Evolutionary conservation across 2,888 invertebrate species (phyloP), one percentile per base, ranked within the genome.

Genomic region (Phlogophora meticulosa): DNA sequence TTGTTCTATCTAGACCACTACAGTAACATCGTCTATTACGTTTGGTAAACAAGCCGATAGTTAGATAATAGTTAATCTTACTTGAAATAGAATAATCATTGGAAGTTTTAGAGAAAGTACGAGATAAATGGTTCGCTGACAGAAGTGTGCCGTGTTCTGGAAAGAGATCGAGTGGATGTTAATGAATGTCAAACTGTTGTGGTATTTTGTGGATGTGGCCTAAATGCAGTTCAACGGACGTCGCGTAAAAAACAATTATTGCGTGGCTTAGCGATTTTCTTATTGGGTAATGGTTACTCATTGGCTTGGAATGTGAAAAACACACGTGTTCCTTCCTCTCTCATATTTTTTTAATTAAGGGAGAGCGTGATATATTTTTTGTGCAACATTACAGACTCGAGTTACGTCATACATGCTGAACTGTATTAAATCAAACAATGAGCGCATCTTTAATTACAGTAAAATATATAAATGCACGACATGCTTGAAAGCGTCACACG

Each of bases 71-170:
- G 82, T 88, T 90, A 90, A 91, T 90, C 85, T 85, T 77, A 80
- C 72, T 81, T 82, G 82, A 89, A 91, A 90, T 91, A 92, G 88
- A 91, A 89, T 92, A 91, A 93, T 90, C 86, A 76, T 83, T 88
- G 83, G 84, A 40, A 60, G 24, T 87, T 87, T 85, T 78, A 83
- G 82, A 83, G 86, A 88, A 87, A 84, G 78, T 79, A 78, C 70
- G 82, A 80, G 77, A 85, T 83, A 87, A 89, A 88, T 90, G 84
- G 87, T 84, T 80, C 85, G 84, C 45, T 82, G 90, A 91, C 90
- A 89, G 84, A 90, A 83, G 87, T 88, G 85, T 89, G 89, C 84
- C 88, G 87, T 76, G 87, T 82, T 88, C 88, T 84, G 84, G 84
- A 85, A 88, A 86, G 78, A 86, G 84, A 88, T 89, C 66, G 70